Evolutionary conservation across 2,113 vertebrate genomes (phyloP).

Genomic region (Eulacestoma nigropectus): DNA sequence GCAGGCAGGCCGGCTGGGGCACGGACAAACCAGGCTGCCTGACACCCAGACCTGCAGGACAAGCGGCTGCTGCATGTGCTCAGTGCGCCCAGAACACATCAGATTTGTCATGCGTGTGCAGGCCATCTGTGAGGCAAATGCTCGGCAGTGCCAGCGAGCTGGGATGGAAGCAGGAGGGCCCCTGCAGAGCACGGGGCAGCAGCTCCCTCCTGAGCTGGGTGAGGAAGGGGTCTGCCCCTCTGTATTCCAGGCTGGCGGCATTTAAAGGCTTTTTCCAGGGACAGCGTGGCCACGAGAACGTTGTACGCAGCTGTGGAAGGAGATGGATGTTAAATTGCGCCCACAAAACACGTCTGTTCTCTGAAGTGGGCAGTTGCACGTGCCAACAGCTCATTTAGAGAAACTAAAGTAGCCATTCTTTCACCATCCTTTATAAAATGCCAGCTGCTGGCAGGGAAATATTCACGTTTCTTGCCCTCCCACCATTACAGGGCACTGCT

Average conservation of each 20-base stretch:
- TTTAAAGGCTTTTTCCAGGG: background rate
- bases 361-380: background rate
- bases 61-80: background rate
- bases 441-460: background rate
- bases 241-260: background rate
- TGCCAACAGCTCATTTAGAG: background rate
- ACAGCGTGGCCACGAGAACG: background rate
- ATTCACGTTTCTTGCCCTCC: background rate
- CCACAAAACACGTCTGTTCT: background rate
- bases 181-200: background rate
- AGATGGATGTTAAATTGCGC: background rate
- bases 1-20: background rate
- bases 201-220: background rate
- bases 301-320: background rate
- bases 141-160: background rate
- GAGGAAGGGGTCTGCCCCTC: background rate
- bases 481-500: background rate
- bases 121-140: constrained; percentile 26
- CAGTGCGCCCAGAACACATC: background rate
- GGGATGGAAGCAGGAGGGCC: background rate
- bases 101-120: constrained; percentile 1
- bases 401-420: background rate
- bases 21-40: background rate
- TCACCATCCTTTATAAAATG: background rate
- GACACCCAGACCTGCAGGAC: background rate